A percentile compares a stretch with the other conserved stretches of the same genome.
Conservation (phyloP, 2,888 invertebrate species). For the Lacanobia oleracea region DNA sequence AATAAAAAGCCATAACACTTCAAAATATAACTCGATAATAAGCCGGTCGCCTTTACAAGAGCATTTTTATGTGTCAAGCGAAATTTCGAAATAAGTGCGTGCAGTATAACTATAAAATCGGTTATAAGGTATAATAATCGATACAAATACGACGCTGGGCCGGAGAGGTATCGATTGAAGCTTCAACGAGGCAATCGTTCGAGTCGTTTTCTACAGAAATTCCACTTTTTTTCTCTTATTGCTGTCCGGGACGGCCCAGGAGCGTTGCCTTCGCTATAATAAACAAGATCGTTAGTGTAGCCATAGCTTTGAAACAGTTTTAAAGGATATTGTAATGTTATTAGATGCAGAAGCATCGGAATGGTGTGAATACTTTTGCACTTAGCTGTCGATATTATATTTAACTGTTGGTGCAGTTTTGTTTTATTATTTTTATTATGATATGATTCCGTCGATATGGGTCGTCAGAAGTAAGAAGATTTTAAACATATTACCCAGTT, state of each 20-base stretch:
- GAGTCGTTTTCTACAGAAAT: constrained; percentile 85
- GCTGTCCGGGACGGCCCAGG: constrained; percentile 80
- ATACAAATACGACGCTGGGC: constrained; percentile 65
- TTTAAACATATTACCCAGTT: too few relatives aligned
- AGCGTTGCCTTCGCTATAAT: constrained; percentile 85
- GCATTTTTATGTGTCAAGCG: constrained; percentile 39
- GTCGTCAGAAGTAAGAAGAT: too few relatives aligned
- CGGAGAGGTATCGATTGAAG: constrained; percentile 74
- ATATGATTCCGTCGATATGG: too few relatives aligned
- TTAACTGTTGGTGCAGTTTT: background rate
- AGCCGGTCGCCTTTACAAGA: constrained; percentile 34
- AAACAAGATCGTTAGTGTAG: constrained; percentile 76
- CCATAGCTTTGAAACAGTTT: constrained; percentile 66
- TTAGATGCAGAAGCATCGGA: background rate
- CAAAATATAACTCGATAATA: constrained; percentile 39
- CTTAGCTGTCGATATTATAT: background rate
- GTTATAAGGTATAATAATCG: constrained; percentile 62
- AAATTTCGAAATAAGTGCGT: constrained; percentile 52
- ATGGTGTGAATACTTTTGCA: background rate
- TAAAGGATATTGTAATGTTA: constrained; percentile 43
- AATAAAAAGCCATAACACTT: constrained; percentile 25
- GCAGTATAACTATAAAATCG: constrained; percentile 45
- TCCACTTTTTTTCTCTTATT: constrained; percentile 83
- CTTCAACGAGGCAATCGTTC: constrained; percentile 81
- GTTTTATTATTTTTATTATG: background rate